Percentiles rank a stretch among this genome's conserved stretches.
phyloP scores from a whole-genome alignment of 2,797 vertebrate genomes.

The Trichosurus vulpecula region DNA sequence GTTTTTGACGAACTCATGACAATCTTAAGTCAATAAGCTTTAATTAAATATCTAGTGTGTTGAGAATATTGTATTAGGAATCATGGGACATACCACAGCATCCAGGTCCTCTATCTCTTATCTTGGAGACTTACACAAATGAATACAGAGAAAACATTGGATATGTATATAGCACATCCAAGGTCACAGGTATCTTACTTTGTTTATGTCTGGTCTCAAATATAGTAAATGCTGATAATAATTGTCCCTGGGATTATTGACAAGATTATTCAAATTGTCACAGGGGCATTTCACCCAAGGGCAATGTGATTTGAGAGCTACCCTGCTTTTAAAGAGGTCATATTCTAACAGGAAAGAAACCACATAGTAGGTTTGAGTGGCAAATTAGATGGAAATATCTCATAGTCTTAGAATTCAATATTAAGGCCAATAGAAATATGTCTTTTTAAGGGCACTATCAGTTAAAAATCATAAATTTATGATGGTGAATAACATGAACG shows the following conservation, averaged over 20 bases:
- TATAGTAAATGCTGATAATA: background rate
- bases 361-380: background rate
- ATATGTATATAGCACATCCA: too few relatives aligned
- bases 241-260: background rate
- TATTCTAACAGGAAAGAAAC: background rate
- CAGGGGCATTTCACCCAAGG: background rate
- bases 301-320: too few relatives aligned
- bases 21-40: background rate
- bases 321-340: background rate
- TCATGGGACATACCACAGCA: background rate
- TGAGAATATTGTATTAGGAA: background rate
- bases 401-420: too few relatives aligned
- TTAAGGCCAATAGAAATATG: background rate
- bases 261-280: background rate
- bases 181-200: background rate
- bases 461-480: background rate
- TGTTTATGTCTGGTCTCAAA: background rate
- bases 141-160: too few relatives aligned
- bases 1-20: background rate
- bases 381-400: too few relatives aligned
- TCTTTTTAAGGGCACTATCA: background rate
- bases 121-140: background rate
- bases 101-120: background rate
- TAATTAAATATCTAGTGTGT: background rate
- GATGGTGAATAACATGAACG: background rate